A percentile compares a stretch with the other conserved stretches of the same genome.
Conservation (phyloP, 2,888 invertebrate species). For the Ypsolopha sequella region DNA sequence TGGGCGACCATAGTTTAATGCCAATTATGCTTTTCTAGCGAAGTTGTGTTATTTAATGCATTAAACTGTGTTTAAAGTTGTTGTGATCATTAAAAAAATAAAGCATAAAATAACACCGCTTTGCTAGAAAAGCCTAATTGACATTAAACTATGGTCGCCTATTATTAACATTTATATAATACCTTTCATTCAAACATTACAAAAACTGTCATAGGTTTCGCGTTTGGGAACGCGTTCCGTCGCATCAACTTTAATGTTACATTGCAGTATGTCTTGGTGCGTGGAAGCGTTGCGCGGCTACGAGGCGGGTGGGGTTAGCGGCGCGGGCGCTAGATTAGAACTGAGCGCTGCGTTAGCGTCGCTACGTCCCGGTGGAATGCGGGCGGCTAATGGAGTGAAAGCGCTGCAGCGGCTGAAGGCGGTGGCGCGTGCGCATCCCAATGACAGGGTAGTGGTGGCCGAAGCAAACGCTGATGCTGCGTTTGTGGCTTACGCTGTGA, state of each 20-base stretch:
- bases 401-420: conserved; percentile 50
- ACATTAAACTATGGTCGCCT: no score
- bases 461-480: conserved; percentile 61
- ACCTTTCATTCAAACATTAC: no score
- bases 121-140: no score
- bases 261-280: conserved; percentile 79
- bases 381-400: conserved; percentile 19
- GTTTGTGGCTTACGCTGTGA: conserved; percentile 56
- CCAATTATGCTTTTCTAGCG: no score
- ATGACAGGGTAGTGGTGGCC: conserved; percentile 49
- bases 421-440: conserved; percentile 52
- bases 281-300: conserved; percentile 94
- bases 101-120: no score
- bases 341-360: conserved; percentile 15
- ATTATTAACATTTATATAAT: no score
- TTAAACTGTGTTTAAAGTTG: no score
- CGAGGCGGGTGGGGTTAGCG: conserved; percentile 87
- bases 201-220: no score
- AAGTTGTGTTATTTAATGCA: no score
- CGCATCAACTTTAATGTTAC: neutral
- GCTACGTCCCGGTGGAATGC: conserved; percentile 14
- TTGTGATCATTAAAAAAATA: no score
- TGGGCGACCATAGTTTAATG: no score
- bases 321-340: conserved; percentile 89
- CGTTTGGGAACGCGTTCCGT: no score